Evolutionary conservation across 2,113 vertebrate species (phyloP).

Genomic region (Ivindomyrus marchei): DNA sequence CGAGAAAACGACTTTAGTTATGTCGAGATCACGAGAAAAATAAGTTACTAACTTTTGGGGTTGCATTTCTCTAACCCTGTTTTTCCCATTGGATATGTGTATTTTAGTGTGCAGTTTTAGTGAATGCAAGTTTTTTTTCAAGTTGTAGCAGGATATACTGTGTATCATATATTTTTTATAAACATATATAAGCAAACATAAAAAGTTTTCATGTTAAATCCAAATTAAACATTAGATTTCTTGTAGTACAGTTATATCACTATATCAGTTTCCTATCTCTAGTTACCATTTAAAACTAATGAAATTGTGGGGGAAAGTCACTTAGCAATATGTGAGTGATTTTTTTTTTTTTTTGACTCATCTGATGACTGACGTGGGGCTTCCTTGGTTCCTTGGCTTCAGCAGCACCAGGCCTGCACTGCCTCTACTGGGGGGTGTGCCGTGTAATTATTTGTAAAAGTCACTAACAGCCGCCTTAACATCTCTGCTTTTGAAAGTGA

Average conservation of each 20-base stretch:
- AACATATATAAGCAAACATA: not conserved
- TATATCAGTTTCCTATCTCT: not conserved
- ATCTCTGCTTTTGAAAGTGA: constrained; percentile 10
- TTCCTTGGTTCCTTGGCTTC: not conserved
- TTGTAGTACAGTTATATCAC: not conserved
- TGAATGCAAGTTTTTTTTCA: not conserved
- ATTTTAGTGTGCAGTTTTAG: too few species aligned
- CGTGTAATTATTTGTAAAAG: not conserved
- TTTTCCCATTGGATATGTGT: not conserved
- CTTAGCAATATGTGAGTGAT: too few species aligned
- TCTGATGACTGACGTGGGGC: not conserved
- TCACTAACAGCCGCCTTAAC: not conserved
- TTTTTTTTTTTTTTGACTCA: not conserved
- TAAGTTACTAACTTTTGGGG: too few species aligned
- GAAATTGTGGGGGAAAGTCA: not conserved
- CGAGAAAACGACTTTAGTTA: too few species aligned
- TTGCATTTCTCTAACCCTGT: not conserved
- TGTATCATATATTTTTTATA: not conserved
- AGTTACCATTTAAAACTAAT: not conserved
- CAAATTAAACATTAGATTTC: not conserved
- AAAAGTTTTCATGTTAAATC: not conserved
- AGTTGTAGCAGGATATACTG: not conserved
- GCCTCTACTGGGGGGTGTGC: not conserved
- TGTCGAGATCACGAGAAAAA: too few species aligned
- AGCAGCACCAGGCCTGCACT: not conserved